phyloP scores from a whole-genome alignment of 2,888 invertebrate genomes.

The Zygogramma bicolorata region DNA sequence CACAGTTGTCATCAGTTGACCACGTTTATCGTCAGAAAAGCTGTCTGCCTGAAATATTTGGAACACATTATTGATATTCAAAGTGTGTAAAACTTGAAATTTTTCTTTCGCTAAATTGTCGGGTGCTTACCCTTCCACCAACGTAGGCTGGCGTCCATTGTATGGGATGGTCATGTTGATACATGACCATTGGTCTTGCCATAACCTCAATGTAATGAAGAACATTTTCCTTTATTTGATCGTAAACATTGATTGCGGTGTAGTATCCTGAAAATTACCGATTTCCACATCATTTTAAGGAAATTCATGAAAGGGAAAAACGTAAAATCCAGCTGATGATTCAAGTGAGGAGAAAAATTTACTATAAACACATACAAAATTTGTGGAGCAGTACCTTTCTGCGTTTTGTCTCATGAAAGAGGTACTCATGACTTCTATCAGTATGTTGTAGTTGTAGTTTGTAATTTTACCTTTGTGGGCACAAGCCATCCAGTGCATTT shows the following conservation, averaged over 20 bases:
- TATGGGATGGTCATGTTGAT: conserved; percentile 90
- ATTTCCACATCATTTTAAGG: not conserved
- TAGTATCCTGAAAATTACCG: conserved; percentile 80
- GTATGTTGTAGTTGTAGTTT: not conserved
- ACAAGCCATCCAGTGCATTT: conserved; percentile 96
- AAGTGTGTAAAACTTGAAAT: no score
- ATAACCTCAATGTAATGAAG: conserved; percentile 95
- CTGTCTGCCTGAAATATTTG: conserved; percentile 75
- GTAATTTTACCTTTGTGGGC: conserved; percentile 86
- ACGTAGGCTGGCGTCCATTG: conserved; percentile 96
- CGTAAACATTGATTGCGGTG: conserved; percentile 88
- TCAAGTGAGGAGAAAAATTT: no score
- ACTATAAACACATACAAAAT: no score
- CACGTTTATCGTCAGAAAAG: conserved; percentile 76
- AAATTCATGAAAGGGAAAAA: no score
- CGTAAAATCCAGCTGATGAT: no score
- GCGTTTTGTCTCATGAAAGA: no score
- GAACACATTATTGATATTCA: no score
- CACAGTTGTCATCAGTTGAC: conserved; percentile 92
- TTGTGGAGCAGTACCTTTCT: no score
- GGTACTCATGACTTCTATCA: no score
- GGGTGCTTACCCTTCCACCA: conserved; percentile 80
- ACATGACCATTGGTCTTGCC: conserved; percentile 96
- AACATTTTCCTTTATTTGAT: conserved; percentile 92
- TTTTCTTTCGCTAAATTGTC: no score